Percentiles rank a stretch among this genome's conserved stretches.
phyloP scores from a whole-genome alignment of 2,797 vertebrate genomes.

The Salarias fasciatus region DNA sequence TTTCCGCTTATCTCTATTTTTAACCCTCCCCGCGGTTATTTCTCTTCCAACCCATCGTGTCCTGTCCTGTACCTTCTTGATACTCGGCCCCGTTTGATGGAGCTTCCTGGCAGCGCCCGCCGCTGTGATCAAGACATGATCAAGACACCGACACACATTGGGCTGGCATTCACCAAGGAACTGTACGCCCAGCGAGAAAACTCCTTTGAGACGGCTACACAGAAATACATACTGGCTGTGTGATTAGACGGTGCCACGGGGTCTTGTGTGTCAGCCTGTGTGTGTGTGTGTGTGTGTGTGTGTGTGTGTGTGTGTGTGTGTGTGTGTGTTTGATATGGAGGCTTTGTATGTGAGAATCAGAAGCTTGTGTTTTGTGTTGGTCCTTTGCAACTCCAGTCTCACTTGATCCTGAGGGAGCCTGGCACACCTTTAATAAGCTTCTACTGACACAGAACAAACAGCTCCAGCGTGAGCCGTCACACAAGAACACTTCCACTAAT shows the following conservation, averaged over 20 bases:
- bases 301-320: conserved; percentile 17
- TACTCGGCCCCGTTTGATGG: conserved; percentile 24
- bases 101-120: conserved; percentile 30
- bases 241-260: conserved; percentile 60
- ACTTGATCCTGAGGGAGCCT: conserved; percentile 52
- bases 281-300: too few species aligned
- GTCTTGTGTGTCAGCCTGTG: conserved; percentile 22
- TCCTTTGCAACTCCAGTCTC: conserved; percentile 36
- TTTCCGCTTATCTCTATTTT: background rate
- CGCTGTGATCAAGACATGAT: conserved; percentile 53
- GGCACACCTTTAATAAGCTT: conserved; percentile 60
- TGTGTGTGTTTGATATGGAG: conserved; percentile 32
- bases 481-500: conserved; percentile 12
- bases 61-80: conserved; percentile 34
- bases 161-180: conserved; percentile 44
- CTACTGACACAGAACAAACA: conserved; percentile 52
- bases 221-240: conserved; percentile 48
- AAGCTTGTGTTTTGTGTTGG: conserved; percentile 38
- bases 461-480: conserved; percentile 41
- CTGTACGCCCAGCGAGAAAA: conserved; percentile 44
- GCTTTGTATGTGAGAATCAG: conserved; percentile 44
- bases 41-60: conserved; percentile 28
- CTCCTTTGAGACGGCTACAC: conserved; percentile 56
- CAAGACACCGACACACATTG: conserved; percentile 38
- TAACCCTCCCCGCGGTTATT: conserved; percentile 14